A percentile compares a stretch with the other conserved stretches of the same genome.
phyloP scores from a whole-genome alignment of 1,140 invertebrate species.

The Lordiphosa stackelbergi region DNA sequence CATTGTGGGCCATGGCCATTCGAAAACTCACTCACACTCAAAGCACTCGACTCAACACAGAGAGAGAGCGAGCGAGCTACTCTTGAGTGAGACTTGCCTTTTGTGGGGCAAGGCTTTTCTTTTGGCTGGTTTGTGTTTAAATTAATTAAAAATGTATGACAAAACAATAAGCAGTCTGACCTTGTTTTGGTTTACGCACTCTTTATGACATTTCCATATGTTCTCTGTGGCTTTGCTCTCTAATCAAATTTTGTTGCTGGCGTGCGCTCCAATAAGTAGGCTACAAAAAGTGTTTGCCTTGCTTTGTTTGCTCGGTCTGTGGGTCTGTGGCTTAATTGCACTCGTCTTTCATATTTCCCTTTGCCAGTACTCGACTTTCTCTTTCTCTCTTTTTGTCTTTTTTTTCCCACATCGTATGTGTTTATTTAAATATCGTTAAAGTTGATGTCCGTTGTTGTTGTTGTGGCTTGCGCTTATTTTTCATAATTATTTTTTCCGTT shows the following conservation, averaged over 20 bases:
- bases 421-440: constrained; percentile 60
- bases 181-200: constrained; percentile 41
- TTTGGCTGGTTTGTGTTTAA: constrained; percentile 51
- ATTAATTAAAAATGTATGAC: constrained; percentile 69
- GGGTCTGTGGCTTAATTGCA: constrained; percentile 44
- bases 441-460: constrained; percentile 30
- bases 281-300: constrained; percentile 29
- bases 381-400: constrained; percentile 29
- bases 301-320: constrained; percentile 28
- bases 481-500: constrained; percentile 53
- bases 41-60: constrained; percentile 6
- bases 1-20: constrained; percentile 43
- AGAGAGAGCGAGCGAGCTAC: constrained; percentile 3
- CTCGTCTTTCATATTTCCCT: constrained; percentile 45
- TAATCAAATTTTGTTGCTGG: constrained; percentile 11
- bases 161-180: constrained; percentile 57
- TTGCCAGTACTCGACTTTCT: not conserved
- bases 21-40: constrained; percentile 44
- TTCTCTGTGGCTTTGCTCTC: constrained; percentile 28
- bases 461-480: constrained; percentile 22
- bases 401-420: not conserved
- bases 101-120: constrained; percentile 48
- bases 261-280: constrained; percentile 52
- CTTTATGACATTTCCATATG: constrained; percentile 42
- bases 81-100: constrained; percentile 27